phyloP scores from a whole-genome alignment of 2,888 invertebrate genomes.

The Arrhopalites spinosus region DNA sequence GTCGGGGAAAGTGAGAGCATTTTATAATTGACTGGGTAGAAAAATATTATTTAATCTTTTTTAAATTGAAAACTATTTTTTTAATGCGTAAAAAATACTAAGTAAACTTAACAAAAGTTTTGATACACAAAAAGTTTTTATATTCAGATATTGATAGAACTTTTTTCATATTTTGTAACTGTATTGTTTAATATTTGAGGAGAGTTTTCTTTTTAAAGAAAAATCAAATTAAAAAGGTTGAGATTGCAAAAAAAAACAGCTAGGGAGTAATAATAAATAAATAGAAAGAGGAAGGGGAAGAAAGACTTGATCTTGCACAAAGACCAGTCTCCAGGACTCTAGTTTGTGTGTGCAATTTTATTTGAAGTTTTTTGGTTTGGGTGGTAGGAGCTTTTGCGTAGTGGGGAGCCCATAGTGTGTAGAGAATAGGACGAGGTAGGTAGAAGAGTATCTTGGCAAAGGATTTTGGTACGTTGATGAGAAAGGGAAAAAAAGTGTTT shows the following conservation, averaged over 20 bases:
- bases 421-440: slow-evolving; percentile 10
- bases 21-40: too few relatives aligned
- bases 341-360: not conserved
- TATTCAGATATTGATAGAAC: too few relatives aligned
- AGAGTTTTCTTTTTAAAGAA: too few relatives aligned
- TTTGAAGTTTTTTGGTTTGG: slow-evolving; percentile 4
- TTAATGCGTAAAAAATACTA: too few relatives aligned
- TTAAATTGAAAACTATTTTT: too few relatives aligned
- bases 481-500: slow-evolving; percentile 1
- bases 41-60: too few relatives aligned
- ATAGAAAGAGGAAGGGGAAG: slow-evolving; percentile 3
- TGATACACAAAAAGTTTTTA: too few relatives aligned
- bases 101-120: too few relatives aligned
- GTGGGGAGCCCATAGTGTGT: not conserved
- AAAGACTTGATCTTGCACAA: slow-evolving; percentile 5
- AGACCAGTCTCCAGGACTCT: slow-evolving; percentile 23
- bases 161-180: not conserved
- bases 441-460: not conserved
- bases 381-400: slow-evolving; percentile 22
- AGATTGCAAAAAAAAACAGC: not conserved
- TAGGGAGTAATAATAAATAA: not conserved
- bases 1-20: too few relatives aligned
- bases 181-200: too few relatives aligned
- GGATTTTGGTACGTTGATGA: not conserved
- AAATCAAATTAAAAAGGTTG: not conserved